phyloP scores from a whole-genome alignment of 2,888 invertebrate genomes.

The Asteroscopus sphinx region DNA sequence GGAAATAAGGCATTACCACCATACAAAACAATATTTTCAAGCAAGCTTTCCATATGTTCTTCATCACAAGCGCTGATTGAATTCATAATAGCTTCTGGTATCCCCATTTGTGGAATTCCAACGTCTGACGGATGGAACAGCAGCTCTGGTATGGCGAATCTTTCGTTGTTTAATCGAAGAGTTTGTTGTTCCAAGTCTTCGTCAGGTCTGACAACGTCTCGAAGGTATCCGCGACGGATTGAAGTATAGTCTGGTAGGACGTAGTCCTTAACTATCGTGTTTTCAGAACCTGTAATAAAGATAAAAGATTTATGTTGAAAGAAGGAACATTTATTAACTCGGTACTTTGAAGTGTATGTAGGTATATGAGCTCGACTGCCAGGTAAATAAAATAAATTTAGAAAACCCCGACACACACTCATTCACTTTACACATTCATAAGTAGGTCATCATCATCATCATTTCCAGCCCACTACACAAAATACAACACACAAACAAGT shows the following conservation, averaged over 20 bases:
- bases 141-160: conserved; percentile 98
- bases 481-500: too few relatives aligned
- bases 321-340: too few relatives aligned
- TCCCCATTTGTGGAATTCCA: conserved; percentile 97
- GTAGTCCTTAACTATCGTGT: conserved; percentile 96
- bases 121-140: conserved; percentile 98
- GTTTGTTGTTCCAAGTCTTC: conserved; percentile 92
- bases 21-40: conserved; percentile 95
- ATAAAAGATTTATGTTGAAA: too few relatives aligned
- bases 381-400: too few relatives aligned
- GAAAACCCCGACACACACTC: too few relatives aligned
- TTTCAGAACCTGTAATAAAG: conserved; percentile 85
- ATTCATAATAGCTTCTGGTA: conserved; percentile 96
- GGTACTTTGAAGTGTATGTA: too few relatives aligned
- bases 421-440: too few relatives aligned
- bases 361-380: too few relatives aligned
- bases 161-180: conserved; percentile 96
- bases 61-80: conserved; percentile 93
- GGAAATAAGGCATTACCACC: conserved; percentile 95
- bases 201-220: conserved; percentile 77
- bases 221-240: conserved; percentile 93
- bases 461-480: too few relatives aligned
- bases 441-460: too few relatives aligned
- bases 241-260: conserved; percentile 98
- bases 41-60: conserved; percentile 93